Evolutionary conservation across 2,797 vertebrate genomes (phyloP).

Genomic region (Spondyliosoma cantharus): DNA sequence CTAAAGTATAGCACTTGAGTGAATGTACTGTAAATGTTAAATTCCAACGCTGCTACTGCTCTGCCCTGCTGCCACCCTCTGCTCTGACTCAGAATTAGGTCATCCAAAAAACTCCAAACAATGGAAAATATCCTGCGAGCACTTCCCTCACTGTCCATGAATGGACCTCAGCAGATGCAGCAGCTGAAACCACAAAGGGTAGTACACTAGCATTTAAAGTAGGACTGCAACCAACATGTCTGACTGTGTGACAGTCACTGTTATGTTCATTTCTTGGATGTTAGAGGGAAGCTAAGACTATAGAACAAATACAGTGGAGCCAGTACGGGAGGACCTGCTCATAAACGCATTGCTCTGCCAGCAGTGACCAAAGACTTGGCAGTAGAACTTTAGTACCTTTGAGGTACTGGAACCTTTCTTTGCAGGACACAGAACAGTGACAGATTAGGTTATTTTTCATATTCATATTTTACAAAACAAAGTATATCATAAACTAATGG

Average conservation of each 20-base stretch:
- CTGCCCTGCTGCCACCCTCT: slow-evolving; percentile 10
- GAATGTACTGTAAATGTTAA: neutral
- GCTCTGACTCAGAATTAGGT: slow-evolving; percentile 34
- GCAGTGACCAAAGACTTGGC: neutral
- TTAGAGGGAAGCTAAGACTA: neutral
- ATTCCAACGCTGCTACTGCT: neutral
- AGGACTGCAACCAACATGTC: slow-evolving; percentile 8
- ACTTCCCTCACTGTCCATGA: slow-evolving; percentile 55
- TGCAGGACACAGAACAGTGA: neutral
- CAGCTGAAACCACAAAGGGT: slow-evolving; percentile 39
- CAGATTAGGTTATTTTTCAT: neutral
- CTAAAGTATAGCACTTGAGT: neutral
- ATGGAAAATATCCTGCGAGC: slow-evolving; percentile 58
- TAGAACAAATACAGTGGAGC: neutral
- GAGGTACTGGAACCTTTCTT: neutral
- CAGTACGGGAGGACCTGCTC: neutral
- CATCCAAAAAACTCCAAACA: slow-evolving; percentile 57
- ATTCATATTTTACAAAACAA: neutral
- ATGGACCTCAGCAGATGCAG: slow-evolving; percentile 34
- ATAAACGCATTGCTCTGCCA: neutral
- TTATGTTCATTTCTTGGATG: slow-evolving; percentile 4
- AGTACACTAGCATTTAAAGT: slow-evolving; percentile 47
- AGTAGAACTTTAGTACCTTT: neutral
- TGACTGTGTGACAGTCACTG: neutral
- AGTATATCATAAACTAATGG: neutral